phyloP scores from a whole-genome alignment of 2,113 vertebrate genomes.

The Leptocoma aspasia region DNA sequence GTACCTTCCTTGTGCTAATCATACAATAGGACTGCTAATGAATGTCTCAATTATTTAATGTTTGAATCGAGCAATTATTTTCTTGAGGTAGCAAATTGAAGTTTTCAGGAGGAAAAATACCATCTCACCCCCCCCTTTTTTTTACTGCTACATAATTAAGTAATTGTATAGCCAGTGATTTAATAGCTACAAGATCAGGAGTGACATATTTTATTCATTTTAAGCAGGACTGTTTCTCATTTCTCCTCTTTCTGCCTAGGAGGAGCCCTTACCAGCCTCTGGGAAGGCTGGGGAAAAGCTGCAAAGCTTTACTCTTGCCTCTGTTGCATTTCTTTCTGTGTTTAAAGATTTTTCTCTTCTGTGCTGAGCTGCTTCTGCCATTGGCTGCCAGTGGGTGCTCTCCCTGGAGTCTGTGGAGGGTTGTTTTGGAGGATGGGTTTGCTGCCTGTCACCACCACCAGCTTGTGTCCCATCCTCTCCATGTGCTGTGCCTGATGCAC shows the following conservation, averaged over 20 bases:
- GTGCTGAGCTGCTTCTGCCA: background rate
- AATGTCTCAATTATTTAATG: constrained; percentile 70
- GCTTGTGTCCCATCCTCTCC: background rate
- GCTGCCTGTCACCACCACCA: background rate
- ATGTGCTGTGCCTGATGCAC: fast-evolving
- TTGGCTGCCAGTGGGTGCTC: background rate
- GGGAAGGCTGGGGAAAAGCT: constrained; percentile 38
- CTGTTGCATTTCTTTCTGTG: background rate
- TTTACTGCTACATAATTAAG: constrained; percentile 69
- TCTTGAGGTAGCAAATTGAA: constrained; percentile 75
- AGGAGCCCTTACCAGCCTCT: constrained; percentile 36
- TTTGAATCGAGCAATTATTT: constrained; percentile 72
- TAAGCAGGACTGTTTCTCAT: constrained; percentile 40
- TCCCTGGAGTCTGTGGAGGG: fast-evolving
- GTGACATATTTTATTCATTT: constrained; percentile 73
- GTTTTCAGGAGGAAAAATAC: constrained; percentile 64
- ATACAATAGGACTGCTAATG: constrained; percentile 26
- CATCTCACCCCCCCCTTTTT: background rate
- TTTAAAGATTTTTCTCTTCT: constrained; percentile 2
- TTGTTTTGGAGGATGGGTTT: background rate
- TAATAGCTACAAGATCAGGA: constrained; percentile 71
- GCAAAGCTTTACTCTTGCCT: constrained; percentile 3
- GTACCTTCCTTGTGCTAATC: constrained; percentile 39
- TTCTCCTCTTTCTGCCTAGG: background rate
- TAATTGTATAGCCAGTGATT: constrained; percentile 75